Base-by-base conservation (phyloP, 2,113 vertebrate species). In the Bambusicola thoracicus region DNA sequence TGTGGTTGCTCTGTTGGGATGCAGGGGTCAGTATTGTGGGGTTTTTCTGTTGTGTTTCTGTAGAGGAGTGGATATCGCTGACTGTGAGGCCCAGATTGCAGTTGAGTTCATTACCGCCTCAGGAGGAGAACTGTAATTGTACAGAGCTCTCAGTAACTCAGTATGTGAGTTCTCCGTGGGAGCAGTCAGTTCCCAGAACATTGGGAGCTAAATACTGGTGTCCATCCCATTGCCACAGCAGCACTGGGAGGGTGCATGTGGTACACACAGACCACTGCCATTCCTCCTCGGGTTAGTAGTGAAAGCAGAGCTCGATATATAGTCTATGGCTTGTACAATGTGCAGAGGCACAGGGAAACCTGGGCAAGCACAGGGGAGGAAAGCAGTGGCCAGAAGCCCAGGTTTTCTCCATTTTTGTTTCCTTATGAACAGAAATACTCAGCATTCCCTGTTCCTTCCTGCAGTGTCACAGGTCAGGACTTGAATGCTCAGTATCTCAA, bases 201-300 rank as follows among this genome's bases (percentile, higher is more conserved):
- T 58, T 77, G n/a, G 46, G 66, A 80, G 90, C 48, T 10, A 41
- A 78, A 18, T 79, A 46, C 65, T 83, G 72, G 41, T 87, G 91
- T 79, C 69, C 89, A 92, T 55, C 51, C 82, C n/a, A 51, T 81
- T 85, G 74, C 89, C 65, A 55, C 24, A 81, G 94, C 69, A 96
- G 92, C 82, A 24, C 38, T 80, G 27, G 2, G 32, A 83, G 58
- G 66, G 53, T 86, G 84, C 55, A 10, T 69, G 66, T 86, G 92
- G 40, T 62, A 68, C 36, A 14, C 38, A 51, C 49, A 63, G 55
- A n/a, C 80, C 77, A 46, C 74, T 61, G 5, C 44, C 65, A 87
- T 89, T 80, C 69, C n/a, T 81, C 72, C 51, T 22, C 7, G 49
- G 73, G 69, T 65, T 93, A 56, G 82, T 87, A 40, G 86, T 56